Base-by-base conservation (phyloP, 2,113 vertebrate species). In the Nothoprocta pentlandii region DNA sequence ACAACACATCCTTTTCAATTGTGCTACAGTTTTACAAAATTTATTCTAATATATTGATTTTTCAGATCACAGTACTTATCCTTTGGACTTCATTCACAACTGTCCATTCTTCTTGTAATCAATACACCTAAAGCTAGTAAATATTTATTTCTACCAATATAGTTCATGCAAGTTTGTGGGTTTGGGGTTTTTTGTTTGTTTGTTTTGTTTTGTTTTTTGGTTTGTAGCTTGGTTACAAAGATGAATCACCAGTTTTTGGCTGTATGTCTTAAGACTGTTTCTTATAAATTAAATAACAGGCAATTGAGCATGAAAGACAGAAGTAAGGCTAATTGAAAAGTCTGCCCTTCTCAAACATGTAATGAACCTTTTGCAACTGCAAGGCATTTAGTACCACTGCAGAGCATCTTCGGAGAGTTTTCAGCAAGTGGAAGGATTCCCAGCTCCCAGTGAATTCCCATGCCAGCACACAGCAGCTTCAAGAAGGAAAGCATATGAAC, bases 31-130 rank as follows among this genome's bases (percentile, higher is more conserved):
- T 88, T 74, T n/a, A 80, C 16, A 66, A 30, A 63, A 49, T 70
- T 84, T 68, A 71, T 78, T 90, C n/a, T 54, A 86, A 96, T 73
- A 62, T 19, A 84, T 67, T 81, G 91, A 85, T 92, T 87, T 90
- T 73, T 76, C 62, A 87, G 67, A 46, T 39, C 58, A 69, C 58
- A 87, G 46, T 30, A 89, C 77, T 6, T 81, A 53, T 83, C 44
- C 69, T 80, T 90, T 69, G 58, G 69, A 90, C 62, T 90, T 67
- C 26, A 70, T 80, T 93, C 74, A 68, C 69, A 87, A 83, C 28
- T 68, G 6, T 32, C 66, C 73, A 46, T 86, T 73, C 62, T 89
- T 39, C 77, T 69, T 79, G 30, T 41, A 84, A 92, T 91, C 83
- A 81, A 68, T 78, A 25, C 39, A 92, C 28, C 16, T 28, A 59